phyloP scores from a whole-genome alignment of 2,888 invertebrate species.

The Loripinus fragilis region DNA sequence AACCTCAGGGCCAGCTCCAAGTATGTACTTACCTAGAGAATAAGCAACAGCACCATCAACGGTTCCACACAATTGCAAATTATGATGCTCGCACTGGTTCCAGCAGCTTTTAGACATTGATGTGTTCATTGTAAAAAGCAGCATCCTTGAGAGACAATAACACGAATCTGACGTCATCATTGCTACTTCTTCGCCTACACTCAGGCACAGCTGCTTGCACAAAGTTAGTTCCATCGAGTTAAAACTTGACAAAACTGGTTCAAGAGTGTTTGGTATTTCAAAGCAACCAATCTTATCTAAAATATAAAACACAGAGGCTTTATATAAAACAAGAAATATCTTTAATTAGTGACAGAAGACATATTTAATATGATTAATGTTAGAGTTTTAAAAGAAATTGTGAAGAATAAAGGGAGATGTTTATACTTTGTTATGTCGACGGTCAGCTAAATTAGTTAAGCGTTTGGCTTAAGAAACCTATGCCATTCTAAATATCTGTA shows the following conservation, averaged over 20 bases:
- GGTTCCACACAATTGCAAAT: constrained; percentile 45
- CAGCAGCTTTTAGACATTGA: constrained; percentile 21
- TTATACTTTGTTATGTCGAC: too few species aligned
- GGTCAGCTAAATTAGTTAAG: too few species aligned
- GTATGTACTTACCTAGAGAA: constrained; percentile 24
- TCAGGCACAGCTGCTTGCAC: constrained; percentile 50
- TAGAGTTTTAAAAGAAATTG: too few species aligned
- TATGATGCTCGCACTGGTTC: constrained; percentile 28
- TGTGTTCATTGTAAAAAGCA: constrained; percentile 10
- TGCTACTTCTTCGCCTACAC: constrained; percentile 18
- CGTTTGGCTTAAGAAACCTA: too few species aligned
- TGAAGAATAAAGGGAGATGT: too few species aligned
- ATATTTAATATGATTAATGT: too few species aligned
- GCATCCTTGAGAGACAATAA: constrained; percentile 27
- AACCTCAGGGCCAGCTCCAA: too few species aligned
- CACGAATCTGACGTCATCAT: constrained; percentile 46
- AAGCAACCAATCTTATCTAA: constrained; percentile 52
- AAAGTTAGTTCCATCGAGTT: constrained; percentile 49
- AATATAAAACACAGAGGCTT: too few species aligned
- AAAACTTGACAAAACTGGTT: constrained; percentile 19
- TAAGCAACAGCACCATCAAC: constrained; percentile 41
- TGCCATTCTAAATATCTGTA: too few species aligned
- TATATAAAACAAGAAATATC: too few species aligned
- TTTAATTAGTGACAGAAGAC: too few species aligned
- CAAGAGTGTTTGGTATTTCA: constrained; percentile 23